Conservation (phyloP, 2,888 invertebrate species). For the Odiellus spinosus region DNA sequence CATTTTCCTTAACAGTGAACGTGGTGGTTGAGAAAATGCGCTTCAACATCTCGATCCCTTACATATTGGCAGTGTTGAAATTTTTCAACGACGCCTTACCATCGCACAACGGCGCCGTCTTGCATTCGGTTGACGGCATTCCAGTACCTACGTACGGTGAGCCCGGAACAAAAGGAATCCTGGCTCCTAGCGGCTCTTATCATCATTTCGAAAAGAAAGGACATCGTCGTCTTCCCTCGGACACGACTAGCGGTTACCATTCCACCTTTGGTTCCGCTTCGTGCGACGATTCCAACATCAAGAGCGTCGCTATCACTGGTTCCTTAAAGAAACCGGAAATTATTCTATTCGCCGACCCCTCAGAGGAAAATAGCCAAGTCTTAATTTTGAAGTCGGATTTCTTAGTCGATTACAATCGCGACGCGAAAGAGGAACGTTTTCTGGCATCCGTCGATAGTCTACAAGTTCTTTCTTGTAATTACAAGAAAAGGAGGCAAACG, state of each 20-base stretch:
- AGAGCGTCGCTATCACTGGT: slow-evolving; percentile 49
- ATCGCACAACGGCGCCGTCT: slow-evolving; percentile 31
- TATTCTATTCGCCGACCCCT: slow-evolving; percentile 46
- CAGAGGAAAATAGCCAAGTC: slow-evolving; percentile 37
- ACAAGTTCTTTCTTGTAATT: slow-evolving; percentile 46
- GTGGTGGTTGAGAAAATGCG: slow-evolving; percentile 54
- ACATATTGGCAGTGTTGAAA: slow-evolving; percentile 41
- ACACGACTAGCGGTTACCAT: slow-evolving; percentile 43
- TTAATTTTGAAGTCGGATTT: slow-evolving; percentile 51
- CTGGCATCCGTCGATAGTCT: slow-evolving; percentile 45
- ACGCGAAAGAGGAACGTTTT: slow-evolving; percentile 43
- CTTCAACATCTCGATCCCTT: slow-evolving; percentile 54
- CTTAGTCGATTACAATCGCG: slow-evolving; percentile 47
- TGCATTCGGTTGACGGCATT: slow-evolving; percentile 5
- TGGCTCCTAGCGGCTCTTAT: background rate
- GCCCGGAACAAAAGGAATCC: background rate
- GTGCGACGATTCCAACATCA: slow-evolving; percentile 34
- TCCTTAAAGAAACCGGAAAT: slow-evolving; percentile 61
- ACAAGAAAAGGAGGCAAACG: slow-evolving; percentile 22
- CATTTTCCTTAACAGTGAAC: slow-evolving; percentile 38
- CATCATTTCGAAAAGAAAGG: background rate
- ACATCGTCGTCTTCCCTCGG: slow-evolving; percentile 38
- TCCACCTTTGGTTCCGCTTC: slow-evolving; percentile 35
- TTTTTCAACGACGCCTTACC: slow-evolving; percentile 47
- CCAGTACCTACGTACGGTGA: slow-evolving; percentile 8